phyloP scores from a whole-genome alignment of 2,797 vertebrate species.

The Pterois miles region DNA sequence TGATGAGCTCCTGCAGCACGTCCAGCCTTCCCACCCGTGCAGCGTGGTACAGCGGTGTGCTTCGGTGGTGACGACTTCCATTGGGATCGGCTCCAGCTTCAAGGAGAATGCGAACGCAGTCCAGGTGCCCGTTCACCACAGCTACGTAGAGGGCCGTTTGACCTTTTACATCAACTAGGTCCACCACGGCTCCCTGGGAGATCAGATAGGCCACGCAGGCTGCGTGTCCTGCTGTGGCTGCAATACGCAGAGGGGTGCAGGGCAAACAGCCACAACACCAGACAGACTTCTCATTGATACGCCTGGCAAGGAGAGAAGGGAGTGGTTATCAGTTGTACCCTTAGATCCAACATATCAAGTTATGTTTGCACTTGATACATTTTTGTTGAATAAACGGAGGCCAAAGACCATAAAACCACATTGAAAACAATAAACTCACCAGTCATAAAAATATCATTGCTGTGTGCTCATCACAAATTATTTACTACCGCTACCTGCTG shows the following conservation, averaged over 20 bases:
- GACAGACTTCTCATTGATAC: constrained; percentile 95
- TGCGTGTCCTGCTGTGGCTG: constrained; percentile 90
- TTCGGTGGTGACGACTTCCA: constrained; percentile 94
- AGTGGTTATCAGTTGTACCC: not conserved
- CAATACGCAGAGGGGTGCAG: constrained; percentile 92
- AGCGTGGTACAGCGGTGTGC: constrained; percentile 92
- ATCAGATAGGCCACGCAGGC: constrained; percentile 91
- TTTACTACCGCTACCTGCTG: not conserved
- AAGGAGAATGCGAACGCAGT: constrained; percentile 91
- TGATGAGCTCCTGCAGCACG: constrained; percentile 91
- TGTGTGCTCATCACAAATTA: not conserved
- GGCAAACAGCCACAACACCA: constrained; percentile 96
- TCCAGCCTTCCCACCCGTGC: constrained; percentile 90
- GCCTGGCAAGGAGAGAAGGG: constrained; percentile 69
- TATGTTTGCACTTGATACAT: not conserved
- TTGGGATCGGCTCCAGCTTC: constrained; percentile 93
- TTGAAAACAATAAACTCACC: not conserved
- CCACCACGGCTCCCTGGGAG: constrained; percentile 90
- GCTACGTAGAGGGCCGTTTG: constrained; percentile 95
- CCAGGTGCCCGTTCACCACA: constrained; percentile 92
- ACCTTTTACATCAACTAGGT: constrained; percentile 95
- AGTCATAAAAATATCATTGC: constrained; percentile 8
- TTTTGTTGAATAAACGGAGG: not conserved
- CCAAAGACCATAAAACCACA: not conserved
- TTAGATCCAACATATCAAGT: not conserved